phyloP scores from a whole-genome alignment of 2,113 vertebrate genomes.

The Prunella himalayana region DNA sequence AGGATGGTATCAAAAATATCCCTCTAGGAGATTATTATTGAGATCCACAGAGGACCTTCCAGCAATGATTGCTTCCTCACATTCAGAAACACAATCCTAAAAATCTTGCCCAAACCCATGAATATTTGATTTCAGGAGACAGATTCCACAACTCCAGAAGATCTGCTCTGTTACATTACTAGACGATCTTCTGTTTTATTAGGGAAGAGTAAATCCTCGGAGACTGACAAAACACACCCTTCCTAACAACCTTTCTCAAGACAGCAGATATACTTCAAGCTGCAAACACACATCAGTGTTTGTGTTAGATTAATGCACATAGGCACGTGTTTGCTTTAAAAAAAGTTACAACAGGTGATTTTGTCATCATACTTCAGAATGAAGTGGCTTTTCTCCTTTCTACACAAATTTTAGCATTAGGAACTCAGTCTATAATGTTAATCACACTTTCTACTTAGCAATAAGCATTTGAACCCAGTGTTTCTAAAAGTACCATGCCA shows the following conservation, averaged over 20 bases:
- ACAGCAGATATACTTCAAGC: not conserved
- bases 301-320: not conserved
- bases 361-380: not conserved
- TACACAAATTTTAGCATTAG: not conserved
- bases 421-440: not conserved
- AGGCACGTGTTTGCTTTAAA: not conserved
- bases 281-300: not conserved
- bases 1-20: not conserved
- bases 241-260: not conserved
- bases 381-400: not conserved
- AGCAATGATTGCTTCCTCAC: accelerated
- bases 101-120: not conserved
- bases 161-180: not conserved
- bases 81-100: not conserved
- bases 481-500: not conserved
- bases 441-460: not conserved
- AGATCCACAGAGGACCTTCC: not conserved
- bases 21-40: not conserved
- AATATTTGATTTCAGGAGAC: not conserved
- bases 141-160: not conserved
- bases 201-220: not conserved
- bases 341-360: not conserved
- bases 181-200: not conserved
- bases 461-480: not conserved
- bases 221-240: not conserved